phyloP scores from a whole-genome alignment of 2,888 invertebrate species.

The Amiota communis region DNA sequence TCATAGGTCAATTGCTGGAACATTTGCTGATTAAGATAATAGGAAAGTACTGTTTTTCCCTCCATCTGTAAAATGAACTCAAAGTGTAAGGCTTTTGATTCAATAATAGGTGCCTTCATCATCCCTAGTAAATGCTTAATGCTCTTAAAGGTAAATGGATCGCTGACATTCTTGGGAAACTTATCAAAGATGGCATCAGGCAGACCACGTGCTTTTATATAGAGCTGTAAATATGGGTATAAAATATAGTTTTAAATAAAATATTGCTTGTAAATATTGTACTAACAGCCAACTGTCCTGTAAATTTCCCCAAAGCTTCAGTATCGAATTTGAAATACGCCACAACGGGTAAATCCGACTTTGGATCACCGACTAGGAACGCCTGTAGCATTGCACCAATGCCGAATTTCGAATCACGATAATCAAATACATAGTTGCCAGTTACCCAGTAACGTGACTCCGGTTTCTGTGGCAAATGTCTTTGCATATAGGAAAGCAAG shows the following conservation, averaged over 20 bases:
- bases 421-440: conserved; percentile 82
- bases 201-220: conserved; percentile 75
- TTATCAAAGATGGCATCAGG: conserved; percentile 74
- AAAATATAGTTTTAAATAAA: conserved; percentile 30
- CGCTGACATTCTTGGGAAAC: conserved; percentile 73
- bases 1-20: conserved; percentile 78
- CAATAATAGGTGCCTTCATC: conserved; percentile 73
- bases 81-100: conserved; percentile 77
- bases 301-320: conserved; percentile 76
- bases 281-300: conserved; percentile 76
- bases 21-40: conserved; percentile 79
- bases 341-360: conserved; percentile 80
- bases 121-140: conserved; percentile 74
- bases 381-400: conserved; percentile 78
- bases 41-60: conserved; percentile 79
- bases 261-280: not conserved
- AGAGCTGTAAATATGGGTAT: conserved; percentile 74
- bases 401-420: conserved; percentile 78
- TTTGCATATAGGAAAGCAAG: conserved; percentile 79
- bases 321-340: conserved; percentile 76
- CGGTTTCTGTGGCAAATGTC: conserved; percentile 77
- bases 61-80: conserved; percentile 80
- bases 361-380: conserved; percentile 79
- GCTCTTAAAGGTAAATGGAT: conserved; percentile 75
- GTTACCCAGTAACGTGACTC: conserved; percentile 78